phyloP scores from a whole-genome alignment of 2,888 invertebrate genomes.

The Allacma fusca region DNA sequence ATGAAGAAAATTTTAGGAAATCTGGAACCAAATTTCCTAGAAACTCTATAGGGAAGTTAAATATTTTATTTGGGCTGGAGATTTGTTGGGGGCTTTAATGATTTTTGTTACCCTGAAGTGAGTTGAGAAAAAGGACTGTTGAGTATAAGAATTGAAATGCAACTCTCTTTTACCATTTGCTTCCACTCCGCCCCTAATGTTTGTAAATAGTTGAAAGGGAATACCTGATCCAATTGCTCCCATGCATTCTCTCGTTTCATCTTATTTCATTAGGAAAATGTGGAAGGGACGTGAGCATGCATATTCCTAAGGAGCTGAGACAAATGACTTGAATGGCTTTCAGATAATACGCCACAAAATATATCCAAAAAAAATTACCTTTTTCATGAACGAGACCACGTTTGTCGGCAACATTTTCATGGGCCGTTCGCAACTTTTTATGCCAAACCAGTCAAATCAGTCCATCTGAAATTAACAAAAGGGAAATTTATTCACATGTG shows the following conservation, averaged over 20 bases:
- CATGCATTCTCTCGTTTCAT: not conserved
- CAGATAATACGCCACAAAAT: too few relatives aligned
- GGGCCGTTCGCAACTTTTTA: constrained; percentile 13
- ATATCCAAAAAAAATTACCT: constrained; percentile 76
- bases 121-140: too few relatives aligned
- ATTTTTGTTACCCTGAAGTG: too few relatives aligned
- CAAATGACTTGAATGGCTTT: not conserved
- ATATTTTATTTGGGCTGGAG: too few relatives aligned
- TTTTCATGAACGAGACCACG: constrained; percentile 91
- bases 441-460: constrained; percentile 14
- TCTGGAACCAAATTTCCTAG: too few relatives aligned
- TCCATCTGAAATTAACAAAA: constrained; percentile 35
- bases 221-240: not conserved
- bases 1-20: too few relatives aligned
- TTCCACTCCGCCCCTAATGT: not conserved
- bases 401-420: constrained; percentile 84
- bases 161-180: not conserved
- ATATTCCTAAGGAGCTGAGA: not conserved
- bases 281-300: not conserved
- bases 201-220: constrained; percentile 3
- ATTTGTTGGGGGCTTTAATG: too few relatives aligned
- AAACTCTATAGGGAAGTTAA: too few relatives aligned
- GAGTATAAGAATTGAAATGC: not conserved
- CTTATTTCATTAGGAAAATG: not conserved
- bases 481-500: not conserved